A percentile compares a stretch with the other conserved stretches of the same genome.
Evolutionary conservation across 1,140 invertebrate species (phyloP).

Genomic region (Dendroctonus valens): DNA sequence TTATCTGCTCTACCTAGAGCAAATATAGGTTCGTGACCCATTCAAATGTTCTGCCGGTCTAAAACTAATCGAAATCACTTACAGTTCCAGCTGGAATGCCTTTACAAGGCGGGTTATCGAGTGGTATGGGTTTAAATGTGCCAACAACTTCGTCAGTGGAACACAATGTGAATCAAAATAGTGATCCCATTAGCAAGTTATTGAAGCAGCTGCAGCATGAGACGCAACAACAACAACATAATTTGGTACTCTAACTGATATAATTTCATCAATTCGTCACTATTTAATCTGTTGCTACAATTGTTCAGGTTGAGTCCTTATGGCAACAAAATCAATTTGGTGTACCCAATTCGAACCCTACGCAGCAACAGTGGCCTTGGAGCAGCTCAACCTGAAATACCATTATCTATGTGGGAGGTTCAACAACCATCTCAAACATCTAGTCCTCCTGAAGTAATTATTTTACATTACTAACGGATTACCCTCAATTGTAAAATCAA

Average conservation of each 20-base stretch:
- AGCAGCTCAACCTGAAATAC: slow-evolving; percentile 39
- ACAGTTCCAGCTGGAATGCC: slow-evolving; percentile 17
- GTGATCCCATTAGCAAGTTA: slow-evolving; percentile 56
- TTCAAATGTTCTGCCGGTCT: background rate
- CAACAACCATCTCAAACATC: slow-evolving; percentile 38
- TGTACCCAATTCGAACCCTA: slow-evolving; percentile 13
- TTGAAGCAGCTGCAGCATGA: slow-evolving; percentile 53
- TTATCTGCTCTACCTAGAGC: slow-evolving; percentile 32
- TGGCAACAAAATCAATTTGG: slow-evolving; percentile 44
- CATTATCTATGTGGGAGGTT: slow-evolving; percentile 49
- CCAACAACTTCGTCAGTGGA: slow-evolving; percentile 37
- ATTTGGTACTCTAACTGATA: slow-evolving; percentile 14
- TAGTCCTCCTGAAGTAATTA: slow-evolving; percentile 8
- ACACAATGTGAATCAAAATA: slow-evolving; percentile 44
- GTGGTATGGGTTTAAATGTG: slow-evolving; percentile 30
- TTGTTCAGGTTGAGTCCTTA: slow-evolving; percentile 41
- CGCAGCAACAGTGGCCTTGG: slow-evolving; percentile 34
- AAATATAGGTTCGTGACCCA: slow-evolving; percentile 11
- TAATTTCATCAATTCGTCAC: background rate
- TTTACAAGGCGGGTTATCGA: slow-evolving; percentile 20
- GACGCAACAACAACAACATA: slow-evolving; percentile 27
- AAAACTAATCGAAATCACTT: background rate
- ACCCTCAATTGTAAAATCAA: background rate
- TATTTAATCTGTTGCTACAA: slow-evolving; percentile 5
- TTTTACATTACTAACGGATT: background rate